Base-by-base conservation (phyloP, 2,888 invertebrate genomes). In the Xestia ashworthii region DNA sequence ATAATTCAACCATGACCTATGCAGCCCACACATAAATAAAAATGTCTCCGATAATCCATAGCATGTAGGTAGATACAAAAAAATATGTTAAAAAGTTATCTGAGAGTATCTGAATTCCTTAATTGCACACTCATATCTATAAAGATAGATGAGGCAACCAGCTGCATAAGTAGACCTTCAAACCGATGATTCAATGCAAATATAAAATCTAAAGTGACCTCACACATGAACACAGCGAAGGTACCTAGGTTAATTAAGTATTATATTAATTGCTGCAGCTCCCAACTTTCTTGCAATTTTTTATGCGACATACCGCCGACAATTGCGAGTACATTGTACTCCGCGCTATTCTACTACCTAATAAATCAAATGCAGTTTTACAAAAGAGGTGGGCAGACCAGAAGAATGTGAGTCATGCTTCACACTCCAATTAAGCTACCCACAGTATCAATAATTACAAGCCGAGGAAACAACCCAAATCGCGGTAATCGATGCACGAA, bases 381-480 rank as follows among this genome's bases (percentile, higher is more conserved):
- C 90, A 92, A 91, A 92, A 92, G 88, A 93, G 90, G 95, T 94
- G 93, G 95, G 93, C 91, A 92, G 93, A 89, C 90, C 90, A 91
- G 92, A 90, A 89, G 92, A 92, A 94, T 93, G 93, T 95, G 95
- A 96, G 92, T 96, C 96, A 96, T 91, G 91, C 94, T 95, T 96
- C 96, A 96, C 96, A 96, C 96, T 96, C 96, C 92, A 96, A 95
- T 96, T 96, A 95, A 89, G 92, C 93, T 95, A 94, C 95, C 94
- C 93, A 93, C 95, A 93, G 92, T 94, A 94, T 93, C 93, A 95
- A 95, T 94, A 93, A 95, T 95, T 95, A 92, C 90, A 92, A 94
- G 89, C 84, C 90, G 93, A 93, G 88, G 92, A 94, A 94, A 93
- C 92, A 93, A 93, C 93, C 95, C 91, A 95, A 96, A 95, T 94